Percentiles rank a stretch among this genome's conserved stretches.
Conservation (phyloP, 2,797 vertebrate species). For the Sphenodon punctatus region DNA sequence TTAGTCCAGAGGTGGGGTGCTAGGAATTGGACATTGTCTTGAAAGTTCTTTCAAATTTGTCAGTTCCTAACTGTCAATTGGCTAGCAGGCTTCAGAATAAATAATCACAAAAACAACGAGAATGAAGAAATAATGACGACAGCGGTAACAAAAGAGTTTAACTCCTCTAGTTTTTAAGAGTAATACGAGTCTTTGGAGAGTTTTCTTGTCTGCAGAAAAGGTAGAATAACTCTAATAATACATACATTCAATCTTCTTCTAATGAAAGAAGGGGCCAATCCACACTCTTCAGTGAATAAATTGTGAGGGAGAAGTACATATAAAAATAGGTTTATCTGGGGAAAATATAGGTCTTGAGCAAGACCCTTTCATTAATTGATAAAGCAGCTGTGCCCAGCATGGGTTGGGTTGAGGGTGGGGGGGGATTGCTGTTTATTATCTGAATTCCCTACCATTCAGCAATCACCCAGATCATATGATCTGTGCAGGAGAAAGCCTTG, state of each 20-base stretch:
- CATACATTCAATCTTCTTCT: not conserved
- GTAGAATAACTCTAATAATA: not conserved
- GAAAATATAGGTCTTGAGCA: not conserved
- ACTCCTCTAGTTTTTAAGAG: not conserved
- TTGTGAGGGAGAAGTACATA: not conserved
- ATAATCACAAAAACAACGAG: not conserved
- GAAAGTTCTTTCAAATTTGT: conserved; percentile 20
- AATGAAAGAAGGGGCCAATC: not conserved
- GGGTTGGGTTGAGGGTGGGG: no score
- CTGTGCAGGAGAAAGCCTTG: conserved; percentile 32
- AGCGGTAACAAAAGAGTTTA: not conserved
- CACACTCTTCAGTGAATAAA: not conserved
- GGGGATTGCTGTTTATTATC: conserved; percentile 45
- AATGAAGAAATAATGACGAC: not conserved
- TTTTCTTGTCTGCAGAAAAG: not conserved
- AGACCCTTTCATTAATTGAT: conserved; percentile 6
- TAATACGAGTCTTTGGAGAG: not conserved
- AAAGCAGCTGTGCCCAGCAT: conserved; percentile 22
- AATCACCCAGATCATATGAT: conserved; percentile 44
- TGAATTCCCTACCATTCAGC: conserved; percentile 58
- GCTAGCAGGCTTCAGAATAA: not conserved
- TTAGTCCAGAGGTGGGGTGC: not conserved
- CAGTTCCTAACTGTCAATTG: not conserved
- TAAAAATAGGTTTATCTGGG: conserved; percentile 3
- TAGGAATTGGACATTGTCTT: conserved; percentile 16